Base-by-base conservation (phyloP, 2,113 vertebrate genomes). In the Castor canadensis region DNA sequence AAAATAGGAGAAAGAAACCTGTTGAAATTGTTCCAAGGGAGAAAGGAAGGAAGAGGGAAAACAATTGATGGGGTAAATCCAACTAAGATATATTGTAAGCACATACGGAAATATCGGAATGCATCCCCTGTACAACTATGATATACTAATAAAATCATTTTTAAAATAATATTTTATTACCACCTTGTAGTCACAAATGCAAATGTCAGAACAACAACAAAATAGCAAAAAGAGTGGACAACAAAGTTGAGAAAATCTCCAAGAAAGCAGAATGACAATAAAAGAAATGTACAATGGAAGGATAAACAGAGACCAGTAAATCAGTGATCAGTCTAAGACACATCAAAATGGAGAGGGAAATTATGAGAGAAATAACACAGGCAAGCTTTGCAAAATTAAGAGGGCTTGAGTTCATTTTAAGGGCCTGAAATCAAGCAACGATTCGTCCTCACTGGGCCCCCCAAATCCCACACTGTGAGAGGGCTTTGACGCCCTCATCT, bases 291-390 rank as follows among this genome's bases (percentile, higher is more conserved):
- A 9, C 49, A 22, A 6, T 6, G 43, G 13, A 62, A 47, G 9
- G 22, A 11, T 16, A 43, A 30, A 58, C 2, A 13, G 1, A 3
- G 20, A 4, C 15, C 12, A 1, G 1, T 1, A 22, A 49, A 40
- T n/a, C 6, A 11, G 5, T 16, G 0, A 0, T 52, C 35, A 0
- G 7, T 26, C 76, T 43, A 9, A 24, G 22, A 9, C 32, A 11
- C 28, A 26, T 20, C 13, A 2, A 60, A 30, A 15, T 0, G 1
- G 11, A 45, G 17, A 84, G 19, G 17, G 43, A 19, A 9, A 49
- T 4, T 16, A 3, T 1, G 7, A 32, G 56, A 20, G 71, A 60
- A 67, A 47, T 9, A 22, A 30, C 19, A n/a, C n/a, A 16, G 15
- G 83, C 38, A 54, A 83, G 62, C 64, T 6, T 8, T 16, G 30